Base-by-base conservation (phyloP, 2,888 invertebrate genomes). In the Campoplex nolae region DNA sequence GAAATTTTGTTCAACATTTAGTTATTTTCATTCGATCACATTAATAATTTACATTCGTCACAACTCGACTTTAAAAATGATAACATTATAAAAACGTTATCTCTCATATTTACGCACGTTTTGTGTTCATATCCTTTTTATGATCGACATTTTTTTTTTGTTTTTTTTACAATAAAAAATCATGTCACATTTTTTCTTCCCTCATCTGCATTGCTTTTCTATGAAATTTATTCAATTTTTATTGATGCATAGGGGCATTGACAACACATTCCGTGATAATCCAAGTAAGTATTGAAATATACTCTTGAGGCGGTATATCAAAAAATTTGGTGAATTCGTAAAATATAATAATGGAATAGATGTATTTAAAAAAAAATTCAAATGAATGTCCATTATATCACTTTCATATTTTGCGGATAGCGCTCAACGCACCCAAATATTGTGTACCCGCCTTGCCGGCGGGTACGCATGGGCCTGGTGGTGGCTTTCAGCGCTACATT, bases 211-310 rank as follows among this genome's bases (percentile, higher is more conserved):
- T 32, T 71, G 6, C 13, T 18, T 28, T 71, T 71, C 18, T 18
- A 48, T 51, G 32, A 6, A 18, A 71, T 71, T 48, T 51, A 32
- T 51, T 16, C 11, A 32, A 23, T 4, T 71, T 35, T 35, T 32
- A 23, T 2, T 9, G 71, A 18, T 51, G 51, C 3, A n/a, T 18
- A 8, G 1, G 6, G 0, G 11, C 6, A 28, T 16, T 13, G n/a
- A 3, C 7, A 35, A 71, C 71, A 28, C 1, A 71, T 28, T 9
- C 18, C 9, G n/a, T 51, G 51, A 3, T 3, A 51, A 8, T 18
- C 32, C 71, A 7, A 71, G 71, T 71, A 71, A 71, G 71, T 71
- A 71, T 71, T n/a, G 7, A 51, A 51, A 51, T 51, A 51, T 51
- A 51, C 18, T 7, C 4, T n/a, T 4, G 51, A 51, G 4, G 18